Evolutionary conservation across 2,113 vertebrate species (phyloP).

Genomic region (Sprattus sprattus): DNA sequence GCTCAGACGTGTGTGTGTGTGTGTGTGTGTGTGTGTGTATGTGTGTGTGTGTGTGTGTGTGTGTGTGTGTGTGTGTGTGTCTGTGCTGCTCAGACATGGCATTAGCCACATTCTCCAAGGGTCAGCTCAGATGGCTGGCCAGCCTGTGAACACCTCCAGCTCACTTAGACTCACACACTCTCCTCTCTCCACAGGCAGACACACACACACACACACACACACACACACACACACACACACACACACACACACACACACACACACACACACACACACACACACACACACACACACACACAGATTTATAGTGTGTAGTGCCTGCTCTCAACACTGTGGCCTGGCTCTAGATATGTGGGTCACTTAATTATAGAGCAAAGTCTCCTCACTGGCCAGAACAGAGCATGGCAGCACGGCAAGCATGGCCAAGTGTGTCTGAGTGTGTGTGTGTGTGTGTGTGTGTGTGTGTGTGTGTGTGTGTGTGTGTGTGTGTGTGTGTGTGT

Average conservation of each 20-base stretch:
- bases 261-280: slow-evolving; percentile 34
- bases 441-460: slow-evolving; percentile 42
- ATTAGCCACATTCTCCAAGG: too few relatives aligned
- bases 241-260: slow-evolving; percentile 37
- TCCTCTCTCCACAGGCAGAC: background rate
- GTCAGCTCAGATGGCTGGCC: background rate
- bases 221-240: slow-evolving; percentile 32
- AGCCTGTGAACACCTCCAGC: background rate
- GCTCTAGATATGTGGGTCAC: slow-evolving; percentile 48
- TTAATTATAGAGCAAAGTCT: slow-evolving; percentile 51
- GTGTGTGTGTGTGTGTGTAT: too few relatives aligned
- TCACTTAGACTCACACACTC: slow-evolving; percentile 34
- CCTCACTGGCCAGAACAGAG: slow-evolving; percentile 63
- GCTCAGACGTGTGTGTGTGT: too few relatives aligned
- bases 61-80: too few relatives aligned
- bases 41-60: too few relatives aligned
- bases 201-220: slow-evolving; percentile 39
- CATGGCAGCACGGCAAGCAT: slow-evolving; percentile 45
- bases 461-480: slow-evolving; percentile 6
- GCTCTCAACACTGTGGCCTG: slow-evolving; percentile 28
- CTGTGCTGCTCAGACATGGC: too few relatives aligned
- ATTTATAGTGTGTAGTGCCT: slow-evolving; percentile 39
- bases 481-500: too few relatives aligned
- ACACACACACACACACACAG: slow-evolving; percentile 38
- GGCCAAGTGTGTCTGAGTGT: slow-evolving; percentile 23